phyloP scores from a whole-genome alignment of 2,888 invertebrate genomes.

The Corythucha ciliata region DNA sequence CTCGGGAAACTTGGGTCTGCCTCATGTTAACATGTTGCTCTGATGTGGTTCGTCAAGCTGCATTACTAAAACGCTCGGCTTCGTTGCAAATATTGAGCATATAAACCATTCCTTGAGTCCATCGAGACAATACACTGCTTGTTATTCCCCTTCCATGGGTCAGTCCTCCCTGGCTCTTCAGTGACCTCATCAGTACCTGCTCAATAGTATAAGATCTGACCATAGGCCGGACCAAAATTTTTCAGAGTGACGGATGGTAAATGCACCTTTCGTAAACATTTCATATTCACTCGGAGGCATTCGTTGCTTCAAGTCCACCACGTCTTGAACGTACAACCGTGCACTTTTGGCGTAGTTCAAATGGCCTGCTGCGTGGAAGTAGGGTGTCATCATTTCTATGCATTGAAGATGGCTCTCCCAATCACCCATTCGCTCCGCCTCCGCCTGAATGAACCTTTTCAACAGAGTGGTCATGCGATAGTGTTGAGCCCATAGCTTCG shows the following conservation, averaged over 20 bases:
- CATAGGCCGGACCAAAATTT: conserved; percentile 10
- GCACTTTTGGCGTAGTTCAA: background rate
- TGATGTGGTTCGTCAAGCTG: too few relatives aligned
- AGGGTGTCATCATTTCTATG: background rate
- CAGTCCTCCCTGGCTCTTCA: conserved; percentile 37
- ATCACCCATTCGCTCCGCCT: too few relatives aligned
- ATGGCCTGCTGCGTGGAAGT: background rate
- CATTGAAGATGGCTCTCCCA: background rate
- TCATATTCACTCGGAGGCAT: background rate
- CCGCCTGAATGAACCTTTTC: too few relatives aligned
- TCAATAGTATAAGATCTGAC: conserved; percentile 37
- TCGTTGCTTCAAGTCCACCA: background rate
- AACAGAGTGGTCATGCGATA: conserved; percentile 36
- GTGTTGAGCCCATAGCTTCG: conserved; percentile 35
- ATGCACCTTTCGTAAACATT: conserved; percentile 5
- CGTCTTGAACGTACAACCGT: conserved; percentile 10
- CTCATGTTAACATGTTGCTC: conserved; percentile 3
- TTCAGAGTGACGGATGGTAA: conserved; percentile 10
- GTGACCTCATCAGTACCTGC: conserved; percentile 37
- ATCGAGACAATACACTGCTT: conserved; percentile 18
- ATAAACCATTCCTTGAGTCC: conserved; percentile 22
- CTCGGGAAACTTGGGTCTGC: background rate
- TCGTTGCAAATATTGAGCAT: too few relatives aligned
- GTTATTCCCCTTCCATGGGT: conserved; percentile 29
- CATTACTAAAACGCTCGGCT: too few relatives aligned